Conservation (phyloP, 2,113 vertebrate species). For the Poecile atricapillus region DNA sequence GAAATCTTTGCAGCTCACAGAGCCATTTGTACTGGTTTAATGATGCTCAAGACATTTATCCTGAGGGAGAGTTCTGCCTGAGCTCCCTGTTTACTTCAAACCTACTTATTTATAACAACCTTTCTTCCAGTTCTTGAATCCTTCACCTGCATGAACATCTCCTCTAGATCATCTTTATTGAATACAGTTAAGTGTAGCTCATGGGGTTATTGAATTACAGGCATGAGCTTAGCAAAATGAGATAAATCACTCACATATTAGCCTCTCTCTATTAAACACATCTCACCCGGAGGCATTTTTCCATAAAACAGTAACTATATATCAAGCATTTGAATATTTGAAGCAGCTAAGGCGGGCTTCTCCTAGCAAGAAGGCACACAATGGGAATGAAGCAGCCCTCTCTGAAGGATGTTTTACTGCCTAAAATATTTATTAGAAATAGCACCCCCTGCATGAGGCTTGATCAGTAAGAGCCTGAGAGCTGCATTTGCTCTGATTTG, state of each 20-base stretch:
- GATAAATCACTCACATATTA: constrained; percentile 62
- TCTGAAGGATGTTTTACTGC: background rate
- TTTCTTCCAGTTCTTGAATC: constrained; percentile 43
- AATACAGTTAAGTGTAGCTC: constrained; percentile 51
- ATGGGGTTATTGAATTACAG: constrained; percentile 50
- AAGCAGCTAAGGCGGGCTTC: background rate
- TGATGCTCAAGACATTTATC: constrained; percentile 23
- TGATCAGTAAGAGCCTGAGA: background rate
- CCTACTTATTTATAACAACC: constrained; percentile 40
- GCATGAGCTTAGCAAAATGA: constrained; percentile 51
- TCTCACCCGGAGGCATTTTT: constrained; percentile 54
- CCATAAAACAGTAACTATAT: constrained; percentile 4
- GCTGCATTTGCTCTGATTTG: background rate
- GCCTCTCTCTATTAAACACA: constrained; percentile 60
- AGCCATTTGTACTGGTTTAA: constrained; percentile 28
- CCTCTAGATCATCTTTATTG: constrained; percentile 63
- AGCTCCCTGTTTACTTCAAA: constrained; percentile 32
- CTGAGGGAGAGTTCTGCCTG: constrained; percentile 1
- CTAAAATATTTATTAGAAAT: constrained; percentile 12
- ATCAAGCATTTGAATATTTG: background rate
- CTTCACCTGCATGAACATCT: constrained; percentile 13
- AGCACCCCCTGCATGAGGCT: background rate
- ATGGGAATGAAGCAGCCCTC: background rate
- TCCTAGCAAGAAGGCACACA: background rate
- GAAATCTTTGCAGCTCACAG: background rate